These are phyloP conservation scores for Drosophila affinis DNA, from an alignment of 2,888 invertebrate species.

Conservation along the genomic window DNA sequence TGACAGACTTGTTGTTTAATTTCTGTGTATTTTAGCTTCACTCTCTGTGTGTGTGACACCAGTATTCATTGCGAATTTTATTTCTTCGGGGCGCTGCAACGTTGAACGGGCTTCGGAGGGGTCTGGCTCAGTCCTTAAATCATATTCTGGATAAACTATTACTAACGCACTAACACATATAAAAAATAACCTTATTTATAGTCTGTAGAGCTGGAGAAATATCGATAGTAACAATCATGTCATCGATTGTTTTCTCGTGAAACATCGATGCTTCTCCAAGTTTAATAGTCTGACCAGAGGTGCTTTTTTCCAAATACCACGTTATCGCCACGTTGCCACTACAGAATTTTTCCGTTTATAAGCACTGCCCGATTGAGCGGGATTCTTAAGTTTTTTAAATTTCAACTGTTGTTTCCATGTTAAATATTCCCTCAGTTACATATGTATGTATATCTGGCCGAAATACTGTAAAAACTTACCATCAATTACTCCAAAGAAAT, in stretches of 20 bases:
- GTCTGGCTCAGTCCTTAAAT: slow-evolving; percentile 46
- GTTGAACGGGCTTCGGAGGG: slow-evolving; percentile 11
- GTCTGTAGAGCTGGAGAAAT: slow-evolving; percentile 11
- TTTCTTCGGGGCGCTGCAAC: neutral
- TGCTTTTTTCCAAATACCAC: neutral
- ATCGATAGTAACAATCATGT: neutral
- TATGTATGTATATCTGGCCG: too few species aligned
- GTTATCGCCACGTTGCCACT: neutral
- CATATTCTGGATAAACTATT: slow-evolving; percentile 72
- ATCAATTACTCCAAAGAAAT: neutral
- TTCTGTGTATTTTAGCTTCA: neutral
- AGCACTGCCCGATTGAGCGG: neutral
- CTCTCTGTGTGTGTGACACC: neutral
- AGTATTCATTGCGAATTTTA: neutral
- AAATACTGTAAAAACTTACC: too few species aligned
- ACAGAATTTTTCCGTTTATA: neutral
- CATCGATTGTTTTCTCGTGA: neutral
- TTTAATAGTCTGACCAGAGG: neutral
- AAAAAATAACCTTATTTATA: slow-evolving; percentile 19
- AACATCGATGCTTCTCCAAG: neutral
- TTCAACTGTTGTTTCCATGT: too few species aligned
- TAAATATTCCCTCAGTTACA: too few species aligned
- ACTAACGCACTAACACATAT: slow-evolving; percentile 67
- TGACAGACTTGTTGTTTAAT: neutral
- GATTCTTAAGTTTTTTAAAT: neutral